Percentiles rank a stretch among this genome's conserved stretches.
Conservation (phyloP, 2,113 vertebrate genomes). For the Pteruthius melanotis region DNA sequence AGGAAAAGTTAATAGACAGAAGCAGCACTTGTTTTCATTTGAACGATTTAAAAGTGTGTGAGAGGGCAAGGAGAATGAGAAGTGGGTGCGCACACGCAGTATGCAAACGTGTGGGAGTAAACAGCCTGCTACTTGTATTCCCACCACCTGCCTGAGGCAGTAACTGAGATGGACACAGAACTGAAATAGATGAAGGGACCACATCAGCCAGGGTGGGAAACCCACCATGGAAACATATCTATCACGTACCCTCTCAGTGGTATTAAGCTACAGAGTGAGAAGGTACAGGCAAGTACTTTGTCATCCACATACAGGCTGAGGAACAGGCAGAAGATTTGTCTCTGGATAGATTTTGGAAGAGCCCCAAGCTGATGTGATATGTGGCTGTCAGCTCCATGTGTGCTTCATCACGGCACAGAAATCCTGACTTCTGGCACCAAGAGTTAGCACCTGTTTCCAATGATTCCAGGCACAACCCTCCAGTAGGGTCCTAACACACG, state of each 20-base stretch:
- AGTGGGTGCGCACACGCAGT: accelerated
- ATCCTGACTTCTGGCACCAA: not conserved
- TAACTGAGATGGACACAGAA: not conserved
- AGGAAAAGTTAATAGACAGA: not conserved
- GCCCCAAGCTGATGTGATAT: accelerated
- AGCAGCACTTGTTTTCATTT: not conserved
- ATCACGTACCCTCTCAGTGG: not conserved
- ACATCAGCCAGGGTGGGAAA: not conserved
- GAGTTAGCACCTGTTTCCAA: not conserved
- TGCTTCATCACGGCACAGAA: not conserved
- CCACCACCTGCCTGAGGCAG: not conserved
- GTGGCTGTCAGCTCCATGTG: not conserved
- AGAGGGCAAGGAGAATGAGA: not conserved
- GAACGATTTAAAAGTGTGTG: not conserved
- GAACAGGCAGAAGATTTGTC: not conserved
- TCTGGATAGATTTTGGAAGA: not conserved
- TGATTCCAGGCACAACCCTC: not conserved
- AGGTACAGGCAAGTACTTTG: not conserved
- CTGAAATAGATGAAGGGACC: not conserved
- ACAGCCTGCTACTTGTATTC: not conserved
- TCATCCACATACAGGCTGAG: not conserved
- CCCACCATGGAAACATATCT: not conserved
- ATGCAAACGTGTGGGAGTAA: not conserved
- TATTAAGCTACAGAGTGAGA: not conserved
- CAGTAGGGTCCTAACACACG: not conserved